Conservation (phyloP, 2,113 vertebrate genomes). For the Willisornis vidua region DNA sequence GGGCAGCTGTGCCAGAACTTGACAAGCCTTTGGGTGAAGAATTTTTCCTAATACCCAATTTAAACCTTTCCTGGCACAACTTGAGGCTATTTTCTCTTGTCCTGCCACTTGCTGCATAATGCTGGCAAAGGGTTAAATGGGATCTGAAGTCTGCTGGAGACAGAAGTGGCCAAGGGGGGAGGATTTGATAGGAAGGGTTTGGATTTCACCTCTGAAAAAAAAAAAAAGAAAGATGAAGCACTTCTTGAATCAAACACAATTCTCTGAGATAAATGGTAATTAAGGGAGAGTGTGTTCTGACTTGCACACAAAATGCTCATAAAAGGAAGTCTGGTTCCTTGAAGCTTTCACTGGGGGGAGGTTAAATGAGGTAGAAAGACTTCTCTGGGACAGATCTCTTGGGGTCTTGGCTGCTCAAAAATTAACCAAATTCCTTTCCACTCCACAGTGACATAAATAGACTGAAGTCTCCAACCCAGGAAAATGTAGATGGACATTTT, state of each 20-base stretch:
- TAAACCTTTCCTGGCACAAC: background rate
- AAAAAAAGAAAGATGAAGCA: background rate
- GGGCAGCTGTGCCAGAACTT: background rate
- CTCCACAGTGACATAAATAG: slow-evolving; percentile 81
- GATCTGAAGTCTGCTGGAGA: background rate
- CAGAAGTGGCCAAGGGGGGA: background rate
- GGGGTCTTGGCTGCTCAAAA: slow-evolving; percentile 11
- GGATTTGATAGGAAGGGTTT: background rate
- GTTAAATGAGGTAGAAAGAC: slow-evolving; percentile 31
- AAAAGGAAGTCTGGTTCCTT: slow-evolving; percentile 37
- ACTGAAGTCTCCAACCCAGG: slow-evolving; percentile 80
- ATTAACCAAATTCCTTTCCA: slow-evolving; percentile 32
- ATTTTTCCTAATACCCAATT: background rate
- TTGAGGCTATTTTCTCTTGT: background rate
- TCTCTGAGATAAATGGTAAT: slow-evolving; percentile 34
- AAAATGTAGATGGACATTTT: slow-evolving; percentile 76
- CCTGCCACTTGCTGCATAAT: background rate
- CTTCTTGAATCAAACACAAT: background rate
- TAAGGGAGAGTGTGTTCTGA: slow-evolving; percentile 36
- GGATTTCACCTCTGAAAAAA: background rate
- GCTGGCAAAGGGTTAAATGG: background rate
- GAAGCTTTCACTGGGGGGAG: background rate
- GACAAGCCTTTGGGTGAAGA: background rate
- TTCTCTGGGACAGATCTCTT: background rate
- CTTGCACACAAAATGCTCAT: slow-evolving; percentile 33